phyloP scores from a whole-genome alignment of 1,140 invertebrate species.

The Oryzaephilus surinamensis region DNA sequence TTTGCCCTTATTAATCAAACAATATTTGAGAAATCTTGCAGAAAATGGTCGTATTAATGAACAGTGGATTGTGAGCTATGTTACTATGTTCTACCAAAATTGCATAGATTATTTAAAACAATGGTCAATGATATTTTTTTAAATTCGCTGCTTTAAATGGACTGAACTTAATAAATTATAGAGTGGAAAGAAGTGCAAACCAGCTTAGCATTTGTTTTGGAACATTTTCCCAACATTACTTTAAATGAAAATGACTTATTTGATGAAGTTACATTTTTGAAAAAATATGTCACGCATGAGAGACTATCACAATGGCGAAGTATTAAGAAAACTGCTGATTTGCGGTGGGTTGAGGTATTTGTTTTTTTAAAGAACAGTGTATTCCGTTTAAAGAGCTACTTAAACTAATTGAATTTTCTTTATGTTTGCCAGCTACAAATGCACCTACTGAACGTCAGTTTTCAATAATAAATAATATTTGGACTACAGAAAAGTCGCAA shows the following conservation, averaged over 20 bases:
- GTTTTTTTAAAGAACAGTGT: conserved; percentile 5
- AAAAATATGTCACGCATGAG: conserved; percentile 1
- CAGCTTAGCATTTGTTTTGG: too few relatives aligned
- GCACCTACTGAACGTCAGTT: background rate
- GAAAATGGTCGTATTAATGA: conserved; percentile 1
- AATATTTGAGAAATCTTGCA: conserved; percentile 8
- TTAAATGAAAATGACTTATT: conserved; percentile 10
- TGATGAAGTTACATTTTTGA: background rate
- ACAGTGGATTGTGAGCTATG: conserved; percentile 1
- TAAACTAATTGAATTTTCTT: conserved; percentile 11
- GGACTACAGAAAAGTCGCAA: background rate
- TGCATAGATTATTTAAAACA: conserved; percentile 4
- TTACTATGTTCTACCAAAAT: conserved; percentile 3
- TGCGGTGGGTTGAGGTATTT: conserved; percentile 8
- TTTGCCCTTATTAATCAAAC: background rate
- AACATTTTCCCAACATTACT: background rate
- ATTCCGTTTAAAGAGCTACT: conserved; percentile 11
- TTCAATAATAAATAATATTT: background rate
- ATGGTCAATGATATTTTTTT: conserved; percentile 2
- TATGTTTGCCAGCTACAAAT: conserved; percentile 9
- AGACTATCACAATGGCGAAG: conserved; percentile 10
- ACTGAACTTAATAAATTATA: background rate
- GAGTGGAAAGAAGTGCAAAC: background rate
- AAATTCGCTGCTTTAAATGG: background rate
- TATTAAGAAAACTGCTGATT: conserved; percentile 4